phyloP scores from a whole-genome alignment of 2,797 vertebrate species.

The Enteromius thamalakanensis region DNA sequence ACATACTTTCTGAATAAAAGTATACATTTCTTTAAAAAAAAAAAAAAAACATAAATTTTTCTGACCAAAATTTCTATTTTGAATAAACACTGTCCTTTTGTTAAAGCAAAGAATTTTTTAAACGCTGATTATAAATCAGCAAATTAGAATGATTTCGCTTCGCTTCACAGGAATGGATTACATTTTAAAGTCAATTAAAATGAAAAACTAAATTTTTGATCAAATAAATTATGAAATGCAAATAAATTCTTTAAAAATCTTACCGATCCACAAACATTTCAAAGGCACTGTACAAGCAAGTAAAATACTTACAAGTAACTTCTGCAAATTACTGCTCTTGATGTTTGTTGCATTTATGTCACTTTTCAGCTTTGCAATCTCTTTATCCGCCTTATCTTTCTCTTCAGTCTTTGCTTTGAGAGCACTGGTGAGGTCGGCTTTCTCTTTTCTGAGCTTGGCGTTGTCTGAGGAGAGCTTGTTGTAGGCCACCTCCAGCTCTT shows the following conservation, averaged over 20 bases:
- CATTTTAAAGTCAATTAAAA: not conserved
- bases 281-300: not conserved
- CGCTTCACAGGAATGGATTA: no score
- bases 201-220: no score
- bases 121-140: no score
- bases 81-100: no score
- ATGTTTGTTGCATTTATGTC: conserved; percentile 68
- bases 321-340: not conserved
- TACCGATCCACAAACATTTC: not conserved
- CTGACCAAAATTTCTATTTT: no score
- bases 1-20: not conserved
- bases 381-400: conserved; percentile 63
- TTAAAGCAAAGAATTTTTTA: no score
- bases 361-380: conserved; percentile 62
- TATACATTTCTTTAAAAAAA: no score
- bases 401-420: conserved; percentile 75
- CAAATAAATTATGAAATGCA: no score
- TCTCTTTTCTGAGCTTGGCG: conserved; percentile 67
- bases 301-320: conserved; percentile 66
- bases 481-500: conserved; percentile 75
- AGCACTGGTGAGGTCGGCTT: conserved; percentile 70
- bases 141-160: no score
- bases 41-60: no score
- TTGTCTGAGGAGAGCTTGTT: conserved; percentile 70
- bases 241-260: no score